Evolutionary conservation across 2,888 invertebrate genomes (phyloP).

Genomic region (Lasioglossum vierecki): DNA sequence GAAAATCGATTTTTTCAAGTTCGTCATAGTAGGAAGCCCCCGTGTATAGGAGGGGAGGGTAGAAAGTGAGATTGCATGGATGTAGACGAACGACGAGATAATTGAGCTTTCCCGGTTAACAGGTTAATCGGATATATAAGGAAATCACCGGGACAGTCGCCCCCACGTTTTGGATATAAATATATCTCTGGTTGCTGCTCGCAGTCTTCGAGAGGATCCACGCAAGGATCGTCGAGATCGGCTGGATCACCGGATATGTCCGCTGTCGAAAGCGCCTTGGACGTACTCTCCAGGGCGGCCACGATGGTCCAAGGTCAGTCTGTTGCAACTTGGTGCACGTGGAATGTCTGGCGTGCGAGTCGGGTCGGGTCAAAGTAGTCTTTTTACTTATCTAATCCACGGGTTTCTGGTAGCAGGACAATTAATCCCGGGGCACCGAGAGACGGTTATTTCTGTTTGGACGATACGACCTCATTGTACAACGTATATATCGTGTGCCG

Average conservation of each 20-base stretch:
- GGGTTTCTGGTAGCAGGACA: neutral
- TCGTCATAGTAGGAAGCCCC: neutral
- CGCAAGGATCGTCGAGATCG: slow-evolving; percentile 49
- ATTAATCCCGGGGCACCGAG: slow-evolving; percentile 8
- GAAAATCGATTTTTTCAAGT: neutral
- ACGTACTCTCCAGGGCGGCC: slow-evolving; percentile 94
- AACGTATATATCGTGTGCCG: slow-evolving; percentile 13
- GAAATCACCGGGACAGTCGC: slow-evolving; percentile 5
- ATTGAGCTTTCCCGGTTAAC: slow-evolving; percentile 6
- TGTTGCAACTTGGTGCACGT: slow-evolving; percentile 15
- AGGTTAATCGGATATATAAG: slow-evolving; percentile 23
- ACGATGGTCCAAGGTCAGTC: slow-evolving; percentile 91
- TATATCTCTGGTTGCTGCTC: slow-evolving; percentile 1
- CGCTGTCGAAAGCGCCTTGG: slow-evolving; percentile 92
- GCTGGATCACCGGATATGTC: slow-evolving; percentile 85
- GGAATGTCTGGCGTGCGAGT: slow-evolving; percentile 4
- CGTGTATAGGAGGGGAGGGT: neutral
- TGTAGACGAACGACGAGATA: neutral
- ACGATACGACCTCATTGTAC: slow-evolving; percentile 23
- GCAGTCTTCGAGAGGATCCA: slow-evolving; percentile 21
- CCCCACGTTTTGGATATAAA: neutral
- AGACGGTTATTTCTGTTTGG: slow-evolving; percentile 30
- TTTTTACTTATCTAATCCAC: slow-evolving; percentile 9
- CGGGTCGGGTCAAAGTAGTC: neutral
- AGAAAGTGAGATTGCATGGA: neutral